Evolutionary conservation across 2,113 vertebrate species (phyloP), one percentile per base, ranked within the genome.

Genomic region (Calyptommatus sinebrachiatus): DNA sequence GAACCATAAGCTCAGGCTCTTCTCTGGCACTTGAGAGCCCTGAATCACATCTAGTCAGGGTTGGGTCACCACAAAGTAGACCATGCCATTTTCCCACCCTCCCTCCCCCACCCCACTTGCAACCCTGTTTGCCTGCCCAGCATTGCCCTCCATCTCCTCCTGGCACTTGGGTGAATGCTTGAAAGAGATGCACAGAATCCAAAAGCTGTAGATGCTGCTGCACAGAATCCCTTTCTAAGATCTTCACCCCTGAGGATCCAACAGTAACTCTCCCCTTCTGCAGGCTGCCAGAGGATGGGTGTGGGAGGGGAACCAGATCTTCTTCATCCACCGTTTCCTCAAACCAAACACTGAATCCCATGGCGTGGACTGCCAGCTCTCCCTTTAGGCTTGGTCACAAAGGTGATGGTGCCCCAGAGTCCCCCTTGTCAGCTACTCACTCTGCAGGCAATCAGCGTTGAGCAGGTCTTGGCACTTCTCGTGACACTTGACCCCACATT

Each of bases 381-480:
- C 22, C 26, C 5, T 2, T 8, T 26, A 10, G 8, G 35, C 35
- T 41, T 41, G 35, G 35, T 5, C 35, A 41, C 5, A 41, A 41
- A 5, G 35, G 5, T 41, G 35, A 41, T 5, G 2, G 35, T 41
- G 12, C 46, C 71, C 46, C 16, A 11, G 6, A 5, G 16, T 10
- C 35, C 22, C 74, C 28, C 2, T 8, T 31, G 53, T 8, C 22
- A 14, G 2, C 11, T 10, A 96, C 98, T 99, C 90, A 99, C 98
- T 96, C 84, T 99, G 98, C 7, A 99, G 91, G 91, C 98, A 99
- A 93, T 99, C 98, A 0, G 98, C 98, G 0, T 99, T 99, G 81
- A 99, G 96, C 89, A 99, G 89, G 87, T 99, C 98, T 90, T 99
- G 98, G 95, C 98, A 99, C 94, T 99, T 99, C 89, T 99, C 98